Percentiles rank a stretch among this genome's conserved stretches.
These are phyloP conservation scores for Epiblema foenella DNA, from an alignment of 2,888 invertebrate species.

Conservation along the genomic window DNA sequence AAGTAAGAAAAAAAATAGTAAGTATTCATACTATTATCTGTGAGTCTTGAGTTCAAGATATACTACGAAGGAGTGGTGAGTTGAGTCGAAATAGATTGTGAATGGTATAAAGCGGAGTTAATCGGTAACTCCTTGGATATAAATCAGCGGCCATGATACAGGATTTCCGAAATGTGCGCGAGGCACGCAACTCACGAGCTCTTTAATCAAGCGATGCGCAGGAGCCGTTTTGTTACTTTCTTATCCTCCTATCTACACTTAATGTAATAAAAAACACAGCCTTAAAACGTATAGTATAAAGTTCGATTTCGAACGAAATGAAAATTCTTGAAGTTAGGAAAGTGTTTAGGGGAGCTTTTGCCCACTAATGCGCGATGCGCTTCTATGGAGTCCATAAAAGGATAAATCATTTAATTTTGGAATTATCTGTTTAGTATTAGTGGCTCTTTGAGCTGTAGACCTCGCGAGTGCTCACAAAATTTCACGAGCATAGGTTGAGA, in stretches of 20 bases:
- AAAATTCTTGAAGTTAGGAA: background rate
- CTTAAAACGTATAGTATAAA: background rate
- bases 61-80: background rate
- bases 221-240: background rate
- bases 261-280: background rate
- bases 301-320: background rate
- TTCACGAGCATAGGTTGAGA: too few species aligned
- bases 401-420: background rate
- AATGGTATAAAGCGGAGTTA: conserved; percentile 1
- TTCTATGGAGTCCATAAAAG: conserved; percentile 4
- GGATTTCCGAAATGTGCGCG: conserved; percentile 31
- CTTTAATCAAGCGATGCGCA: conserved; percentile 33
- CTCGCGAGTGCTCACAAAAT: too few species aligned
- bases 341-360: conserved; percentile 1
- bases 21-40: too few species aligned
- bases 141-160: conserved; percentile 31
- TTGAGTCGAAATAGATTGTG: background rate
- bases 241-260: background rate
- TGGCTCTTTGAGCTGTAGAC: too few species aligned
- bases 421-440: background rate
- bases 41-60: background rate
- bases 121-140: conserved; percentile 22
- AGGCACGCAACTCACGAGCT: conserved; percentile 32
- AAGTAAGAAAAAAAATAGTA: too few species aligned
- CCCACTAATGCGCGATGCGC: conserved; percentile 8